Percentiles rank a stretch among this genome's conserved stretches.
Conservation (phyloP, 2,888 invertebrate species). For the Spicauda simplicius region DNA sequence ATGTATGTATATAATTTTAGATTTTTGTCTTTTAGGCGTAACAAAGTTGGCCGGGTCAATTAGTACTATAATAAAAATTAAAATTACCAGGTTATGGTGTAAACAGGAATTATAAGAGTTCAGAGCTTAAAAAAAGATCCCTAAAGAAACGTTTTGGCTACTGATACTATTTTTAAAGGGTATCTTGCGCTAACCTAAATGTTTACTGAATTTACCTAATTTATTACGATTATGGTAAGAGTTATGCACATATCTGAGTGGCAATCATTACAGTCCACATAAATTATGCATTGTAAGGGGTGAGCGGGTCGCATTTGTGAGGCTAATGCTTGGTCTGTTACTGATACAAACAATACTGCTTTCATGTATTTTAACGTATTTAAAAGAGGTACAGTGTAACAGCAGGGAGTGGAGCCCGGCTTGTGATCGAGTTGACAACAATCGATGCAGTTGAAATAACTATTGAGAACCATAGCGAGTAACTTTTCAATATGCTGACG, state of each 20-base stretch:
- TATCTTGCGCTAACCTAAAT: conserved; percentile 10
- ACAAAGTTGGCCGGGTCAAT: too few species aligned
- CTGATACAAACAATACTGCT: conserved; percentile 21
- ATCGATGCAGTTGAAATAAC: too few species aligned
- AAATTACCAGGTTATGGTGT: too few species aligned
- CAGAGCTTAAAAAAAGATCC: neutral
- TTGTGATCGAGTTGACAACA: too few species aligned
- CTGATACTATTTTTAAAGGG: conserved; percentile 3
- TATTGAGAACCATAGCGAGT: too few species aligned
- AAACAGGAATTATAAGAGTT: neutral
- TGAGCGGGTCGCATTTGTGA: conserved; percentile 23
- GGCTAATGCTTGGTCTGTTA: conserved; percentile 17
- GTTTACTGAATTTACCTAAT: conserved; percentile 48
- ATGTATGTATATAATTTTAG: too few species aligned
- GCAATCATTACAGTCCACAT: conserved; percentile 38
- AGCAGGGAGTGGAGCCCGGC: too few species aligned
- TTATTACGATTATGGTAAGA: conserved; percentile 46
- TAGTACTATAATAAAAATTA: too few species aligned
- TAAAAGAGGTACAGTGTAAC: too few species aligned
- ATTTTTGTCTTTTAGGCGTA: too few species aligned
- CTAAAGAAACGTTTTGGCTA: neutral
- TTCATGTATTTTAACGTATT: conserved; percentile 17
- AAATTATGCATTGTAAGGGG: conserved; percentile 38
- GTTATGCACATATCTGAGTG: conserved; percentile 44
- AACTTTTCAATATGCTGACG: too few species aligned